Base-by-base conservation (phyloP, 2,888 invertebrate genomes). In the Acleris emargana region DNA sequence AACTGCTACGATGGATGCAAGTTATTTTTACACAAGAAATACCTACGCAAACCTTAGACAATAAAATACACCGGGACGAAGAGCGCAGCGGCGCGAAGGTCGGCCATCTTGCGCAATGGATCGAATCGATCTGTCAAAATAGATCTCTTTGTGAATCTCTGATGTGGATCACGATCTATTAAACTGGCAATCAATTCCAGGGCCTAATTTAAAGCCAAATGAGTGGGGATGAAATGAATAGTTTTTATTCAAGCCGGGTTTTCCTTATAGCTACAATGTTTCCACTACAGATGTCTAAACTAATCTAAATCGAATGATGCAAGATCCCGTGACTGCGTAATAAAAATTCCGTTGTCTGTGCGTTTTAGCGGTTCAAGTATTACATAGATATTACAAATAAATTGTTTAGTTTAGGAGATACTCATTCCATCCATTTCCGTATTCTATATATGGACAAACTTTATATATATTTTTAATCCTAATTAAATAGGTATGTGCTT, bases 111-210 rank as follows among this genome's bases (percentile, higher is more conserved):
- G 78, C 80, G 80, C 84, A 88, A 88, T 78, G 72, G 73, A 82
- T 83, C 80, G 82, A 81, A 81, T 77, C 76, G 75, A 80, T 82
- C 80, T 79, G 76, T 78, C 78, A 79, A 81, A 83, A 81, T 78
- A 79, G 75, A 80, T 82, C 77, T 82, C 75, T 84, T 87, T 87
- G 85, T 88, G 72, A 73, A 74, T 76, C 70, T 76, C 76, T 77
- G 78, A 81, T 80, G 82, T 79, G 74, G 71, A 82, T 83, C 87
- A 87, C 87, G 86, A 86, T 72, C 71, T 74, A 70, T 64, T 55
- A 55, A 64, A 55, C 45, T 47, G 57, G 32, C 55, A 55, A 59
- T 61, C 66, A 61, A 60, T n/a, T 61, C 61, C 59, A 58, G 64
- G 64, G 64, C 58, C 49, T 53, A 52, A 42, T 47, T 38, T 52